These are phyloP conservation scores for Drosophila pullipes DNA, from an alignment of 2,888 invertebrate genomes.

Conservation along the genomic window DNA sequence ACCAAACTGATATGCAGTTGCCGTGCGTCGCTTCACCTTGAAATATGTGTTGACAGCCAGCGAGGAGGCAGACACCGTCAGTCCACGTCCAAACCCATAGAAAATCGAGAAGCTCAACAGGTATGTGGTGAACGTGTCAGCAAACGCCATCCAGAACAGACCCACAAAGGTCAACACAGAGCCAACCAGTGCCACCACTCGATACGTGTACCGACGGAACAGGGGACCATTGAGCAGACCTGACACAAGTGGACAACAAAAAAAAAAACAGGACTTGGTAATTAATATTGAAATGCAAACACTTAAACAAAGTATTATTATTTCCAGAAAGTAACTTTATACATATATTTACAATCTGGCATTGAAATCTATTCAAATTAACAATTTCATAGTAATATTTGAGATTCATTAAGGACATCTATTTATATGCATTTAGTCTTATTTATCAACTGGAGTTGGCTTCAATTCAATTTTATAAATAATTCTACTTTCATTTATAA, in stretches of 20 bases:
- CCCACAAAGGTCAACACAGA: constrained; percentile 88
- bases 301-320: not conserved
- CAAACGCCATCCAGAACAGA: constrained; percentile 88
- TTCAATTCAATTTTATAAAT: not conserved
- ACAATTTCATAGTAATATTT: not conserved
- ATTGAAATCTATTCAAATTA: not conserved
- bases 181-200: constrained; percentile 89
- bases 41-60: constrained; percentile 91
- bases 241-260: constrained; percentile 25
- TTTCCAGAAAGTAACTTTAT: too few relatives aligned
- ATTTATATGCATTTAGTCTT: not conserved
- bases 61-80: constrained; percentile 89
- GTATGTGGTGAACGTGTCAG: constrained; percentile 88
- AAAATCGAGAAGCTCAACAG: constrained; percentile 83
- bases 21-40: constrained; percentile 89
- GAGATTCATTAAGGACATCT: not conserved
- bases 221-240: constrained; percentile 90
- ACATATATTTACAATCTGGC: not conserved
- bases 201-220: constrained; percentile 89
- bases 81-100: constrained; percentile 87
- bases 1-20: constrained; percentile 90
- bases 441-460: not conserved
- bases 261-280: not conserved
- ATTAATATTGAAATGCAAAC: not conserved
- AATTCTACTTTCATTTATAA: not conserved